phyloP scores from a whole-genome alignment of 2,113 vertebrate species.

The Oophaga pumilio region DNA sequence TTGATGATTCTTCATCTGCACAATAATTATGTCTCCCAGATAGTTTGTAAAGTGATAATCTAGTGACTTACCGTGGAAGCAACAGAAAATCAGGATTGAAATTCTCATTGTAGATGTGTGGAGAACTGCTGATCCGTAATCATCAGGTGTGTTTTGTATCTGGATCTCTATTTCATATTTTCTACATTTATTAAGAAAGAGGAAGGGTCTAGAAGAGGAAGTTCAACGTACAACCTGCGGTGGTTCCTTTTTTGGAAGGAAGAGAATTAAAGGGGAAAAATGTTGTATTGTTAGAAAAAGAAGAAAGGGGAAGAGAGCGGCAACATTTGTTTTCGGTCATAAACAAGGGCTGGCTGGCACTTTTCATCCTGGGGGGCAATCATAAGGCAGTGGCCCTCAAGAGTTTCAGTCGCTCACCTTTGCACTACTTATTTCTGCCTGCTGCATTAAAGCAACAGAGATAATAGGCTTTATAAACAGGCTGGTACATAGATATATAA shows the following conservation, averaged over 20 bases:
- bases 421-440: too few species aligned
- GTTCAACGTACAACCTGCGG: not conserved
- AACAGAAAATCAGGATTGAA: not conserved
- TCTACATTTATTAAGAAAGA: not conserved
- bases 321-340: too few species aligned
- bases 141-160: not conserved
- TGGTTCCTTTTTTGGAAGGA: not conserved
- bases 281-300: not conserved
- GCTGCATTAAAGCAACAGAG: too few species aligned
- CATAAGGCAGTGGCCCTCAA: too few species aligned
- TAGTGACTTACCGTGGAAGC: not conserved
- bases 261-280: not conserved
- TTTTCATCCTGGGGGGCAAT: too few species aligned
- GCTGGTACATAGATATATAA: too few species aligned
- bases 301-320: too few species aligned
- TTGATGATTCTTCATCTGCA: not conserved
- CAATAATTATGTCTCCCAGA: too few species aligned
- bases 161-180: not conserved
- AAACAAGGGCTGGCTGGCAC: too few species aligned
- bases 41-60: too few species aligned
- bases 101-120: not conserved
- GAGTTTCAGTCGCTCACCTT: too few species aligned
- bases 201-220: not conserved
- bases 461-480: too few species aligned
- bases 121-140: not conserved